phyloP scores from a whole-genome alignment of 2,797 vertebrate species.

The Bradypodion ventrale region DNA sequence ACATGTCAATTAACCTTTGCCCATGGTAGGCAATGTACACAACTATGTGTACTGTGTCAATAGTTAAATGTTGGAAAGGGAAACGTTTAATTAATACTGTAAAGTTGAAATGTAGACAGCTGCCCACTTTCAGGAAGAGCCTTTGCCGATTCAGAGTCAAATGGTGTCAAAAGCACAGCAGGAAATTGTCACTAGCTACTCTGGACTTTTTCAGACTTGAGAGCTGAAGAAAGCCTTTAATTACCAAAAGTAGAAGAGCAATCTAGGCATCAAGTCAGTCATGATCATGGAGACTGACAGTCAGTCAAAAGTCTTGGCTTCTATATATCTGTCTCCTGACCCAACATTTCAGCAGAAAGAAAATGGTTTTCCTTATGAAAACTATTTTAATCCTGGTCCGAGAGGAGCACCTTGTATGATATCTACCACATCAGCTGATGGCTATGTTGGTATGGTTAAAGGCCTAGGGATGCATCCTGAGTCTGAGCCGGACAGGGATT shows the following conservation, averaged over 20 bases:
- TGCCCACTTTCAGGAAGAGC: slow-evolving; percentile 51
- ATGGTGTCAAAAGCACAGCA: slow-evolving; percentile 63
- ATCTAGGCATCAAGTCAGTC: slow-evolving; percentile 60
- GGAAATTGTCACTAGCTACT: slow-evolving; percentile 67
- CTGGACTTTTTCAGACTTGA: slow-evolving; percentile 73
- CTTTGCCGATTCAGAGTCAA: slow-evolving; percentile 69
- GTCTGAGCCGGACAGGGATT: not conserved
- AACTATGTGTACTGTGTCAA: slow-evolving; percentile 54
- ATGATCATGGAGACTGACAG: slow-evolving; percentile 44
- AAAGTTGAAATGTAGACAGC: slow-evolving; percentile 58
- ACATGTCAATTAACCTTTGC: slow-evolving; percentile 63
- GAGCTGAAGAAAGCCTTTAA: slow-evolving; percentile 55
- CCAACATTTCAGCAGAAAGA: slow-evolving; percentile 45
- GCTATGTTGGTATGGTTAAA: slow-evolving; percentile 1
- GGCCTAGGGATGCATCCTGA: not conserved
- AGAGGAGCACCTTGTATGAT: not conserved
- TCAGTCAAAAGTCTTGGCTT: slow-evolving; percentile 46
- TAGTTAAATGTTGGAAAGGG: slow-evolving; percentile 49
- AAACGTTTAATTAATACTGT: slow-evolving; percentile 69
- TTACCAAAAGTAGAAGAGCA: slow-evolving; percentile 53
- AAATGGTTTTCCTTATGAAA: not conserved
- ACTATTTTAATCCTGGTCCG: slow-evolving; percentile 23
- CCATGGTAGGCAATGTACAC: slow-evolving; percentile 50
- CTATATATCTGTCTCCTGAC: slow-evolving; percentile 47
- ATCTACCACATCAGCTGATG: not conserved